Conservation (phyloP, 1,140 invertebrate genomes). For the Ptiloglossa arizonensis region DNA sequence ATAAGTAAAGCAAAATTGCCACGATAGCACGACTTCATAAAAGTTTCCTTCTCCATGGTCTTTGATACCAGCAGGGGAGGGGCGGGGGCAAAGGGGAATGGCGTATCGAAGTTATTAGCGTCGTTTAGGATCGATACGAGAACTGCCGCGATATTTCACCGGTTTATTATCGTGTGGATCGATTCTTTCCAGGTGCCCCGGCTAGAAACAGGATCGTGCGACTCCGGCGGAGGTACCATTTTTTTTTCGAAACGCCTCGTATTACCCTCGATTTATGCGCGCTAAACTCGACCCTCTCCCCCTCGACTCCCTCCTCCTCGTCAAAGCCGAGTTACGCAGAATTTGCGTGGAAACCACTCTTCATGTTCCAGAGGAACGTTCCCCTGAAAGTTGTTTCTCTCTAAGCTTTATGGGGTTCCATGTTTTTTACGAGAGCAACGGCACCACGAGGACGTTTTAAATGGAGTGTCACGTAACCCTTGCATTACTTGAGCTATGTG, state of each 20-base stretch:
- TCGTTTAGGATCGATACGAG: background rate
- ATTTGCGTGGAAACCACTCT: background rate
- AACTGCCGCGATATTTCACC: slow-evolving; percentile 2
- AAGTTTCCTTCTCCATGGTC: background rate
- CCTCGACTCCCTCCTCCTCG: no score
- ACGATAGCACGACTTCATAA: background rate
- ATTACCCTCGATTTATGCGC: slow-evolving; percentile 1
- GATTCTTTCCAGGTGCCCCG: background rate
- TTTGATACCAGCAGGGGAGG: no score
- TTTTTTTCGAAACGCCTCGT: no score
- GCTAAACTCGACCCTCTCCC: background rate
- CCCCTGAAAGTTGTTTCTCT: background rate
- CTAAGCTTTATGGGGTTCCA: background rate
- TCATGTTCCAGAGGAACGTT: no score
- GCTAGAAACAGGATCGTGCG: no score
- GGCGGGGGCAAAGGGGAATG: no score
- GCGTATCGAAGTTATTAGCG: background rate
- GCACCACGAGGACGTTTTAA: background rate
- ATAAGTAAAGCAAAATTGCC: background rate
- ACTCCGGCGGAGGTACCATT: no score
- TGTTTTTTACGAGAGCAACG: slow-evolving; percentile 18
- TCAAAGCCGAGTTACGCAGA: background rate
- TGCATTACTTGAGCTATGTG: background rate
- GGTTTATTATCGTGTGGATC: background rate
- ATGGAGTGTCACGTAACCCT: background rate